phyloP scores from a whole-genome alignment of 2,113 vertebrate genomes.

The Globicephala melas region DNA sequence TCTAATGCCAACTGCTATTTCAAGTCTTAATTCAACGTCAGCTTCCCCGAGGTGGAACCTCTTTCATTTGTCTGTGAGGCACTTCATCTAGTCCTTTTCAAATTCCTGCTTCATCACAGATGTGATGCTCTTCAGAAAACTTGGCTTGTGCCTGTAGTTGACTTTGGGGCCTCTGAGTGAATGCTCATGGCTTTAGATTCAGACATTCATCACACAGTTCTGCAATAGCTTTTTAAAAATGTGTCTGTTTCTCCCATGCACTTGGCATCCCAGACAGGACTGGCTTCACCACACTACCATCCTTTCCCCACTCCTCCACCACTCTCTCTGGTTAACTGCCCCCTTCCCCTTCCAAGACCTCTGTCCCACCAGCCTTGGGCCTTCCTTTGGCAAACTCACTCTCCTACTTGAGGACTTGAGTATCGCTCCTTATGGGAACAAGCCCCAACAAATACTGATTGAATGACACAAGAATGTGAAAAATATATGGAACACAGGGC shows the following conservation, averaged over 20 bases:
- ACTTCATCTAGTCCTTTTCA: neutral
- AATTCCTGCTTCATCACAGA: neutral
- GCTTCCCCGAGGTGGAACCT: neutral
- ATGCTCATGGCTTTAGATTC: rapidly evolving
- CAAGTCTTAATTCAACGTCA: neutral
- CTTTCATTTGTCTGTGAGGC: rapidly evolving
- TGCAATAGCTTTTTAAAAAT: rapidly evolving
- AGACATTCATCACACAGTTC: rapidly evolving
- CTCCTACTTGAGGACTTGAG: neutral
- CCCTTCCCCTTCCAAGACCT: neutral
- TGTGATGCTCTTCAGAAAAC: neutral
- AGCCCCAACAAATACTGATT: rapidly evolving
- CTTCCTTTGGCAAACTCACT: neutral
- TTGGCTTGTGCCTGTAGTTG: rapidly evolving
- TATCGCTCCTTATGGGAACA: neutral
- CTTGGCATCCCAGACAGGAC: neutral
- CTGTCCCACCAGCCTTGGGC: too few species aligned
- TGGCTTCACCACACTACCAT: rapidly evolving
- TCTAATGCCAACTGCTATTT: neutral
- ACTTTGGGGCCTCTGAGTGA: neutral
- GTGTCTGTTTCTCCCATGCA: neutral
- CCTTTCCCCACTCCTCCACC: rapidly evolving
- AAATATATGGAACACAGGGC: rapidly evolving
- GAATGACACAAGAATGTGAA: neutral
- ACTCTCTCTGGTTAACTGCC: neutral